phyloP scores from a whole-genome alignment of 2,113 vertebrate genomes.

The Cyphomyrus plagiostoma region DNA sequence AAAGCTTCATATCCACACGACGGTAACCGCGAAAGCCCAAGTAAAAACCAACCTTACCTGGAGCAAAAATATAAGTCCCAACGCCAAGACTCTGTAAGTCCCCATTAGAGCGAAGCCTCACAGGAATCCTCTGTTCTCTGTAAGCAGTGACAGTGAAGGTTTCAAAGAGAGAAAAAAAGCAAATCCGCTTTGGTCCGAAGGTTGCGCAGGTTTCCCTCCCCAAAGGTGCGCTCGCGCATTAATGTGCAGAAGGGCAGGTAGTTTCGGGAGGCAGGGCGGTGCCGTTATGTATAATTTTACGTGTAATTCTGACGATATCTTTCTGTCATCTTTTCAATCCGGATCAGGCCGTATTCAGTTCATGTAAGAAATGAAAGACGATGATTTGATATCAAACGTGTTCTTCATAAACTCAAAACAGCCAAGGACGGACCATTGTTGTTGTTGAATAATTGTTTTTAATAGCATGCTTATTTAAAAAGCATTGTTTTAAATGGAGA shows the following conservation, averaged over 20 bases:
- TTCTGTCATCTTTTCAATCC: background rate
- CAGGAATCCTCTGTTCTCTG: background rate
- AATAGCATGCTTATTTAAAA: background rate
- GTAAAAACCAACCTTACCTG: background rate
- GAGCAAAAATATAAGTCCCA: background rate
- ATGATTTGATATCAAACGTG: background rate
- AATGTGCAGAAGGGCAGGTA: background rate
- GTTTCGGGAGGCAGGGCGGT: background rate
- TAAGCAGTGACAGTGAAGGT: background rate
- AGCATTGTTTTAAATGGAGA: background rate
- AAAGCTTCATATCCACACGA: background rate
- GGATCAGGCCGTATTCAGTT: background rate
- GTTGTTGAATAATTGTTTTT: background rate
- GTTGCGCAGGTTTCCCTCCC: background rate
- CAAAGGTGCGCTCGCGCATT: background rate
- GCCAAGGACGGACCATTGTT: background rate
- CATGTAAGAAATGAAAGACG: background rate
- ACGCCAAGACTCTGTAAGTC: background rate
- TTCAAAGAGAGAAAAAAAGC: background rate
- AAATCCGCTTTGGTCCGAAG: background rate
- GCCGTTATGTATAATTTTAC: background rate
- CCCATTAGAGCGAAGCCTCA: background rate
- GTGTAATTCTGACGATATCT: background rate
- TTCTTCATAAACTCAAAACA: background rate
- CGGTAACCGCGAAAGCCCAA: background rate